Evolutionary conservation across 35 echinoderm and acorn worm species (phyloP).

Genomic region (Acanthaster planci): DNA sequence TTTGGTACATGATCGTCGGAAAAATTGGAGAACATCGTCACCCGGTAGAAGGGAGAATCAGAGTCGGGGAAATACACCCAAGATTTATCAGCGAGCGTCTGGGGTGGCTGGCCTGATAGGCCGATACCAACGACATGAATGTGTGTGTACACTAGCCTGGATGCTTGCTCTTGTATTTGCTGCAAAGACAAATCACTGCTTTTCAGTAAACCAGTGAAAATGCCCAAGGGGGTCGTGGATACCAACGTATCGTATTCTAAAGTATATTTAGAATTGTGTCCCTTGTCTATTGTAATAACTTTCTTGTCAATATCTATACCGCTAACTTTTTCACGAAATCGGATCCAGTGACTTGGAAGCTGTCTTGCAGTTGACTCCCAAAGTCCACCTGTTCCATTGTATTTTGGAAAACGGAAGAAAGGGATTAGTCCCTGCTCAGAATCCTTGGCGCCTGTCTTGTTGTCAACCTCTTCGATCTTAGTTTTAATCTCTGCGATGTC

Average conservation of each 20-base stretch:
- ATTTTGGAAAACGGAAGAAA: conserved; percentile 41
- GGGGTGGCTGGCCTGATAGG: conserved; percentile 28
- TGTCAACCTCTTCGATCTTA: background rate
- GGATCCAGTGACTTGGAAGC: conserved; percentile 29
- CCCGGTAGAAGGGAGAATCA: conserved; percentile 53
- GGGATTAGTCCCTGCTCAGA: conserved; percentile 35
- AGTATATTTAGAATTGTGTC: background rate
- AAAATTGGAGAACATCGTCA: conserved; percentile 54
- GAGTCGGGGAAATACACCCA: conserved; percentile 59
- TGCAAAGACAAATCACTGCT: background rate
- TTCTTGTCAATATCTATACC: background rate
- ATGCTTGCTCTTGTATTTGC: background rate
- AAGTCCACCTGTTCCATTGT: conserved; percentile 37
- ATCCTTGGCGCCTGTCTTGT: background rate
- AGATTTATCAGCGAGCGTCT: conserved; percentile 26
- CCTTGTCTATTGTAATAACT: background rate
- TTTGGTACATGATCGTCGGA: conserved; percentile 51
- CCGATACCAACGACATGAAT: conserved; percentile 46
- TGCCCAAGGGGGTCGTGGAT: background rate
- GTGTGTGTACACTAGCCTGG: conserved; percentile 36
- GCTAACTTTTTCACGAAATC: conserved; percentile 26
- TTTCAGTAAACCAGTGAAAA: background rate
- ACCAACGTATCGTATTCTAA: background rate
- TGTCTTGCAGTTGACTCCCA: conserved; percentile 31
- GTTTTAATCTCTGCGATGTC: conserved; percentile 30